Evolutionary conservation across 2,888 invertebrate species (phyloP), one percentile per base, ranked within the genome.

Genomic region (Drosophila atripex): DNA sequence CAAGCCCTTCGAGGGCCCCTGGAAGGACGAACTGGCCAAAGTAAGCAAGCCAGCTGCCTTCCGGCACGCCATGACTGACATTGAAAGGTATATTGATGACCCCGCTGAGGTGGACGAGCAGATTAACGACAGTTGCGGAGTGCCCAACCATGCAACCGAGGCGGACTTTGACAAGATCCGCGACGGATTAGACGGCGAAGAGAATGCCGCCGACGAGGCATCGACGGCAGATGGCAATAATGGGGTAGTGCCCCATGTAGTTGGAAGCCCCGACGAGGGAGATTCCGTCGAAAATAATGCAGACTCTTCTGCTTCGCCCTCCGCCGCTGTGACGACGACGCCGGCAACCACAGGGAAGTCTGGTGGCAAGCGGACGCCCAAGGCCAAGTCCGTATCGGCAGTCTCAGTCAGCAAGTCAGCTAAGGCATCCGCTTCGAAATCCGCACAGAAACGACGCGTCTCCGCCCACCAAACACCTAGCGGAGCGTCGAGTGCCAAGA

Each of bases 21-120:
- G 93, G 90, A 97, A 97, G 91, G 95, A 96, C 25, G 94, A 95
- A 85, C 93, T 97, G 65, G 93, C 94, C 56, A 95, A 95, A 90
- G 94, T 95, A 0, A 95, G 94, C 91, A 97, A 96, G 92, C 94
- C 95, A 0, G 92, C 93, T 0, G 93, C 93, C 7, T 97, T 97
- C 90, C 96, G 95, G 90, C 95, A 96, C 73, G 97, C 97, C 0
- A 93, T 96, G 70, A 93, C 93, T 59, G 95, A 96, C 84, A 97
- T 97, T 71, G 96, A 97, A 86, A 94, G 95, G 54, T 96, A 94
- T 85, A 95, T 96, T 71, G 92, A 92, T n/a, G 93, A 95, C 87
- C 95, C 95, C 58, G 94, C 94, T 9, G 89, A 88, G 45, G 86
- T 91, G 21, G 89, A 90, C 83, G 80, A 76, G 1, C 86, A 89